phyloP scores from a whole-genome alignment of 2,888 invertebrate genomes.

The Drosophila maculinotata region DNA sequence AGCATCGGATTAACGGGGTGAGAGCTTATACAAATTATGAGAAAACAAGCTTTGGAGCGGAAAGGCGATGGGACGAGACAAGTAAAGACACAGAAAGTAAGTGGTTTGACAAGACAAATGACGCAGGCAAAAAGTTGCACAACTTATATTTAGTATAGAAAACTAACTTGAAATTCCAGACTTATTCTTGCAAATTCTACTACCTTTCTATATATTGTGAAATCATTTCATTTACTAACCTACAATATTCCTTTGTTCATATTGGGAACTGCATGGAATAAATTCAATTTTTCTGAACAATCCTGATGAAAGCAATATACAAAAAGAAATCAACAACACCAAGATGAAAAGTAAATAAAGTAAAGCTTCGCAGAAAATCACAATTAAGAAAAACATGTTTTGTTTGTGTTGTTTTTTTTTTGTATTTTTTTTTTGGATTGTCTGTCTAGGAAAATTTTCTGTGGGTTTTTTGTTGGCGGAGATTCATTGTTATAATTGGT shows the following conservation, averaged over 20 bases:
- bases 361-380: slow-evolving; percentile 1
- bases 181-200: neutral
- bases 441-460: slow-evolving; percentile 20
- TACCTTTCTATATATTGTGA: slow-evolving; percentile 9
- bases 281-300: too few relatives aligned
- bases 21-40: slow-evolving; percentile 37
- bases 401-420: slow-evolving; percentile 31
- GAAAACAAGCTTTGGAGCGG: slow-evolving; percentile 31
- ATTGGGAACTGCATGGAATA: too few relatives aligned
- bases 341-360: slow-evolving; percentile 10
- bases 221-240: neutral
- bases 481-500: slow-evolving; percentile 5
- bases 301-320: neutral
- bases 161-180: slow-evolving; percentile 19
- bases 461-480: slow-evolving; percentile 10
- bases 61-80: neutral
- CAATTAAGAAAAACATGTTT: slow-evolving; percentile 17
- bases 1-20: neutral
- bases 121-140: slow-evolving; percentile 35
- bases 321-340: slow-evolving; percentile 8
- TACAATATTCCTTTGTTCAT: slow-evolving; percentile 1
- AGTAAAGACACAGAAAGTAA: slow-evolving; percentile 3
- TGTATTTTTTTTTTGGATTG: neutral
- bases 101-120: slow-evolving; percentile 51
- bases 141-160: slow-evolving; percentile 18